Base-by-base conservation (phyloP, 2,888 invertebrate genomes). In the Silvanus unidentatus region DNA sequence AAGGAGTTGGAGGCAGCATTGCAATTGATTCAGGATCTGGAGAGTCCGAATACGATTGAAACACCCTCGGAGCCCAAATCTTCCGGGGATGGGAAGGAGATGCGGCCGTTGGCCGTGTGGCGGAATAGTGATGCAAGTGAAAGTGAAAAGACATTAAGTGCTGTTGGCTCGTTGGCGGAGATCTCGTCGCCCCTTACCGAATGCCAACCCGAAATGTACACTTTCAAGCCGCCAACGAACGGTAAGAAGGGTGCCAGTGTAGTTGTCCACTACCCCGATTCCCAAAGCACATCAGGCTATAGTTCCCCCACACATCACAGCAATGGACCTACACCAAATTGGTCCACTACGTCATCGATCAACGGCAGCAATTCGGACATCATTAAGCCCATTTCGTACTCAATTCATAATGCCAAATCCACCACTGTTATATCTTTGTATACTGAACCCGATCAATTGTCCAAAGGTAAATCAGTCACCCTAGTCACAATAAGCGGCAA, bases 251-350 rank as follows among this genome's bases (percentile, higher is more conserved):
- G 62, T 57, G 62, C 66, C 45, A 61, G 66, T 54, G 63, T 71
- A 55, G 57, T 68, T 55, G 66, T 72, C 54, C 66, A 64, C 49
- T 64, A 64, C 52, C 66, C 65, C 52, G 69, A 72, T 53, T 73
- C 74, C 52, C 72, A 73, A 62, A 74, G 74, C 62, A 74, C 74
- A 37, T 74, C 75, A 16, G 75, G 75, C 42, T 75, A 75, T 60
- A 74, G 73, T 55, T 75, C 75, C 45, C 75, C 75, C 43, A 69
- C 71, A 43, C 70, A 68, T 45, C 57, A 60, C 22, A 58, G 57
- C 47, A 56, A 52, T 43, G 63, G 60, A 27, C 63, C 62, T 42
- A 69, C 71, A 34, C 68, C 70, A 35, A 67, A 67, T 53, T 71
- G 71, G 70, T 71, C 71, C 32, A 69, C 70, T 39, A 65, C 70